Conservation (phyloP, 2,888 invertebrate genomes). For the Troides oblongomaculatus region DNA sequence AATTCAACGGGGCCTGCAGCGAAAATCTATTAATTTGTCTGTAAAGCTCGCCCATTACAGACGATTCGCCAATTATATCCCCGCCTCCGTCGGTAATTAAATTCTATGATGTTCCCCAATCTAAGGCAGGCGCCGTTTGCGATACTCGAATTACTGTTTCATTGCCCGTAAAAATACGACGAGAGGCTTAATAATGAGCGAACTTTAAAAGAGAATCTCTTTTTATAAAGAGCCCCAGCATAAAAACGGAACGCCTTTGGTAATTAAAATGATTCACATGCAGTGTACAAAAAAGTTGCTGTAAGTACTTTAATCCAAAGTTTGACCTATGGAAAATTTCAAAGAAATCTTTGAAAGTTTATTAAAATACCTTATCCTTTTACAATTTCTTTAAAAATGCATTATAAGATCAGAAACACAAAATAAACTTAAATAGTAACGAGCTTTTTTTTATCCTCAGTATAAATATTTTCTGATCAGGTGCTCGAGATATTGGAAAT, state of each 20-base stretch:
- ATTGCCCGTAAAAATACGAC: slow-evolving; percentile 65
- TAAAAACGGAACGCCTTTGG: slow-evolving; percentile 15
- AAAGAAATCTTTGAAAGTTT: too few relatives aligned
- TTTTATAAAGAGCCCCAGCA: slow-evolving; percentile 17
- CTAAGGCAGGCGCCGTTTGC: slow-evolving; percentile 73
- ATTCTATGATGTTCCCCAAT: slow-evolving; percentile 74
- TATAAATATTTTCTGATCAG: too few relatives aligned
- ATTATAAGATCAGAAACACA: too few relatives aligned
- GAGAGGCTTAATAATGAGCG: slow-evolving; percentile 35
- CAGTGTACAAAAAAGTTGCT: neutral
- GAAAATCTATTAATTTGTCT: slow-evolving; percentile 74
- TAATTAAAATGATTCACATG: slow-evolving; percentile 15
- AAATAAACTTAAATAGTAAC: too few relatives aligned
- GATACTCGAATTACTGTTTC: slow-evolving; percentile 72
- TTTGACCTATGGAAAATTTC: neutral
- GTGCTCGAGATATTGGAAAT: too few relatives aligned
- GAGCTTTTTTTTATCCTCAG: too few relatives aligned
- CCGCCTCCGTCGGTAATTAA: slow-evolving; percentile 73
- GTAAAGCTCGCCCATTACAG: slow-evolving; percentile 69
- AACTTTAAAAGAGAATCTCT: slow-evolving; percentile 30
- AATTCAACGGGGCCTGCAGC: slow-evolving; percentile 56
- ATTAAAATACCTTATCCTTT: too few relatives aligned
- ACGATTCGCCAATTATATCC: slow-evolving; percentile 73
- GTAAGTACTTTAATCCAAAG: neutral
- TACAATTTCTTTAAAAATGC: too few relatives aligned